phyloP scores from a whole-genome alignment of 2,797 vertebrate species.

The Amniataba percoides region DNA sequence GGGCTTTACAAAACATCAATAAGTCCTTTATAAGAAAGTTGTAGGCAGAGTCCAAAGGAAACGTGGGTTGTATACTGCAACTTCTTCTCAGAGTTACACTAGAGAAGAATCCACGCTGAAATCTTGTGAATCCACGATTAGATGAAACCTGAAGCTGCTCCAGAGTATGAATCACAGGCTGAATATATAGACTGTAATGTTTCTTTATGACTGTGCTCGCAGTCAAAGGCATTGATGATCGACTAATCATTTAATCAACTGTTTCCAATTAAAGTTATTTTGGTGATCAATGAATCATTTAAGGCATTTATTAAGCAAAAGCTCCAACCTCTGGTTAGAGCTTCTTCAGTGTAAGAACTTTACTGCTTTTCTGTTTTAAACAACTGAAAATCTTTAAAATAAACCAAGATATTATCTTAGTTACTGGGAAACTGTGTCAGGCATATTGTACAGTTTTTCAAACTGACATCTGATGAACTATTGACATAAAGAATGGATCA shows the following conservation, averaged over 20 bases:
- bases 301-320: neutral
- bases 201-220: neutral
- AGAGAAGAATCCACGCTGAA: conserved; percentile 35
- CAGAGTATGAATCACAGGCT: conserved; percentile 48
- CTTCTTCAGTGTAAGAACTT: too few species aligned
- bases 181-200: conserved; percentile 10
- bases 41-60: conserved; percentile 36
- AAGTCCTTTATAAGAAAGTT: conserved; percentile 36
- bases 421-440: neutral
- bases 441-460: too few species aligned
- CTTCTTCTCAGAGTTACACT: conserved; percentile 33
- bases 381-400: neutral
- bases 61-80: conserved; percentile 42
- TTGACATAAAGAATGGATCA: too few species aligned
- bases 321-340: neutral
- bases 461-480: too few species aligned
- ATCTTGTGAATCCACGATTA: conserved; percentile 47
- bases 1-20: conserved; percentile 27
- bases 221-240: neutral
- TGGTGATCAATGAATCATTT: neutral
- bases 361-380: neutral
- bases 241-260: neutral
- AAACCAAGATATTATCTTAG: neutral
- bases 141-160: conserved; percentile 34
- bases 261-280: neutral